Evolutionary conservation across 2,888 invertebrate genomes (phyloP).

Genomic region (Sinopyrophorus schimmeli): DNA sequence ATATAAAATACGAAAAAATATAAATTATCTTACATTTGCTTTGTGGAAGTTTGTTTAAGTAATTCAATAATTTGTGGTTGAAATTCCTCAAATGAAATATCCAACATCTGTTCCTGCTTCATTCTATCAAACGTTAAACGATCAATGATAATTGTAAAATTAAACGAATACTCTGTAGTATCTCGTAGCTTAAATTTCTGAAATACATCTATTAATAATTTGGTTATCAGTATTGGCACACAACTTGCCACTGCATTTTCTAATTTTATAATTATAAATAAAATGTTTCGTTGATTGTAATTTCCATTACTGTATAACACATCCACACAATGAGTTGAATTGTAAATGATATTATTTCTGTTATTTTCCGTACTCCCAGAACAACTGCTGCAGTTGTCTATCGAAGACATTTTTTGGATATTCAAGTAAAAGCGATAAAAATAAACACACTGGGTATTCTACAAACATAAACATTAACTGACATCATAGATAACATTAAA

Average conservation of each 20-base stretch:
- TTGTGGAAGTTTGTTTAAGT: conserved; percentile 43
- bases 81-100: conserved; percentile 51
- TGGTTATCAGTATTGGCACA: neutral
- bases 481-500: no score
- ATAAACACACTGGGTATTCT: conserved; percentile 8
- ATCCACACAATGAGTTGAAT: conserved; percentile 28
- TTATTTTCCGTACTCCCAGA: conserved; percentile 13
- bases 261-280: conserved; percentile 19
- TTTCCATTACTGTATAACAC: conserved; percentile 20
- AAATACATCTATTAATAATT: conserved; percentile 25
- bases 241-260: conserved; percentile 27
- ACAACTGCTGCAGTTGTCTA: conserved; percentile 15
- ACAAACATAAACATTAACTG: conserved; percentile 5
- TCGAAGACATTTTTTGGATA: conserved; percentile 10
- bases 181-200: conserved; percentile 49
- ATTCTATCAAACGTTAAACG: conserved; percentile 46
- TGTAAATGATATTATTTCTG: conserved; percentile 24
- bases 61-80: conserved; percentile 49
- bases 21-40: conserved; percentile 34
- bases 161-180: conserved; percentile 46
- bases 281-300: conserved; percentile 17
- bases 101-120: conserved; percentile 47
- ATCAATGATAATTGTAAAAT: conserved; percentile 48
- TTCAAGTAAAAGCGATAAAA: conserved; percentile 9
- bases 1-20: neutral